Base-by-base conservation (phyloP, 2,888 invertebrate species). In the Druceiella hillmani region DNA sequence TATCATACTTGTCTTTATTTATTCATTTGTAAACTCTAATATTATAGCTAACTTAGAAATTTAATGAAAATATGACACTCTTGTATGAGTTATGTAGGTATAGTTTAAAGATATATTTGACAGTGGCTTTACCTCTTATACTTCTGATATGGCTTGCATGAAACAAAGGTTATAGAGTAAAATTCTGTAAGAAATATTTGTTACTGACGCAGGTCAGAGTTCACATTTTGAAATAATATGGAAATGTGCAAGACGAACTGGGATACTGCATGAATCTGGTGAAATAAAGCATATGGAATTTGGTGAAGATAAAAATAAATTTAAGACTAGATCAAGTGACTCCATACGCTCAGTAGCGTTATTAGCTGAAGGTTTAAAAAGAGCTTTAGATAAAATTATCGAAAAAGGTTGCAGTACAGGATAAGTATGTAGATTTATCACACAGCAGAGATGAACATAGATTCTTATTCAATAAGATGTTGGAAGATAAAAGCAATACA, bases 261-360 rank as follows among this genome's bases (percentile, higher is more conserved):
- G 82, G 3, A 79, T 85, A 57, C 62, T 78, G 15, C 28, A 38
- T 31, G 39, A 63, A 13, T 71, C 82, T 54, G 74, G 76, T 1
- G 74, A 84, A 22, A 73, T 88, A 1, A 87, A 91, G 57, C 90
- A 90, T 57, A 85, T 92, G 7, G 80, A 79, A 5, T 94, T 94
- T 57, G 93, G 93, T n/a, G 92, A 91, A 61, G 92, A 93, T 65
- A 88, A 85, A 52, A 94, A 93, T 59, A 93, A 92, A 62, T 92
- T 94, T 58, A 94, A 94, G 62, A 93, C 93, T 1, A 76, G 94
- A 14, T 90, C 90, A 1, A 92, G 93, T 0, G 92, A 91, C 43
- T 87, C 90, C 0, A 82, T 94, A 0, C 76, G 82, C 39, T 66
- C 94, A 5, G 66, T 71, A 1, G 87, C 90, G 50, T 67, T 94